Percentiles rank a stretch among this genome's conserved stretches.
phyloP scores from a whole-genome alignment of 2,113 vertebrate species.

The Madoqua kirkii region DNA sequence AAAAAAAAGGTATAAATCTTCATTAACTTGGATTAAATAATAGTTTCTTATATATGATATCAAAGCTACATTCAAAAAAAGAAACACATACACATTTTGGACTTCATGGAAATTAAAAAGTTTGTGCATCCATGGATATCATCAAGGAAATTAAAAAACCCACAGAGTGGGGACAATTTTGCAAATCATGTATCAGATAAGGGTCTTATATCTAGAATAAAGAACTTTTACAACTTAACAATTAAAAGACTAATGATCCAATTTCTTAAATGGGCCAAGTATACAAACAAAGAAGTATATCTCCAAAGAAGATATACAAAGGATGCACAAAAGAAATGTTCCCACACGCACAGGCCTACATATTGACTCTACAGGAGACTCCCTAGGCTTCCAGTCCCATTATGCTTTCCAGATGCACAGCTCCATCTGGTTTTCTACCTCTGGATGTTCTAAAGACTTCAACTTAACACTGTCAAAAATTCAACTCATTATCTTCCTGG shows the following conservation, averaged over 20 bases:
- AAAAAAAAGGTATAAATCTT: neutral
- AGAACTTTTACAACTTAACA: too few species aligned
- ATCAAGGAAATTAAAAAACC: neutral
- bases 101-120: neutral
- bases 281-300: too few species aligned
- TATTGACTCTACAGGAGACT: neutral
- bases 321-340: too few species aligned
- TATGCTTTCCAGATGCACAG: neutral
- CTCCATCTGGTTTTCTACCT: neutral
- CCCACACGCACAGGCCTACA: too few species aligned
- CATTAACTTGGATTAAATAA: neutral
- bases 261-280: too few species aligned
- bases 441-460: too few species aligned
- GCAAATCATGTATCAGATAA: neutral
- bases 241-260: too few species aligned
- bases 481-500: too few species aligned
- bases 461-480: too few species aligned
- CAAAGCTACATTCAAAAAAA: neutral
- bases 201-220: neutral
- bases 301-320: too few species aligned
- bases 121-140: neutral
- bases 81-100: neutral
- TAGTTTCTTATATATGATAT: neutral
- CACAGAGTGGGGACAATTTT: neutral
- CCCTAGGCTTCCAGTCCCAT: neutral